Percentiles rank a stretch among this genome's conserved stretches.
Evolutionary conservation across 2,797 vertebrate species (phyloP).

Genomic region (Lacerta viridis): DNA sequence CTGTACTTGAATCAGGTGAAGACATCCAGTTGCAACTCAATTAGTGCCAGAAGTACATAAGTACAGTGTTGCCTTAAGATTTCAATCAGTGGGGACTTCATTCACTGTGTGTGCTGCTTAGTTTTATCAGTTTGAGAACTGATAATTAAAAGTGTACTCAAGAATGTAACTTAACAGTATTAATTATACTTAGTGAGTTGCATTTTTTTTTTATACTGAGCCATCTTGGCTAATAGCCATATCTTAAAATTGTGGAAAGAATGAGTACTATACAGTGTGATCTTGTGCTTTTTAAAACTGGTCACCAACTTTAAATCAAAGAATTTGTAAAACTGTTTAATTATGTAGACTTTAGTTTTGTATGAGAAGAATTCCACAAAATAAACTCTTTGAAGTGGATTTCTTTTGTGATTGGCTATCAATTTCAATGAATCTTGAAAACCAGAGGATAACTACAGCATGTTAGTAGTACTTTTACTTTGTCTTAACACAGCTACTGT

Average conservation of each 20-base stretch:
- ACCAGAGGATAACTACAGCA: not conserved
- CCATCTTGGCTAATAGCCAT: constrained; percentile 67
- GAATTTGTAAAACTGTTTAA: constrained; percentile 78
- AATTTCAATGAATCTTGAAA: not conserved
- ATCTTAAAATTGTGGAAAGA: constrained; percentile 79
- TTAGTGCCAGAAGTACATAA: constrained; percentile 71
- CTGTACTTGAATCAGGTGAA: constrained; percentile 81
- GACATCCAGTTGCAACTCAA: constrained; percentile 63
- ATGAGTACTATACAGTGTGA: constrained; percentile 67
- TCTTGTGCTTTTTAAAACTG: constrained; percentile 69
- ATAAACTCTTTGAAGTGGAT: constrained; percentile 67
- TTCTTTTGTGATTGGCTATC: constrained; percentile 18
- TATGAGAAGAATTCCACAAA: constrained; percentile 58
- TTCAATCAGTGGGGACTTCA: constrained; percentile 76
- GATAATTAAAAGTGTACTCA: constrained; percentile 76
- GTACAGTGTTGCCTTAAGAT: constrained; percentile 61
- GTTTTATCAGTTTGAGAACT: constrained; percentile 61
- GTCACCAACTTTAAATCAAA: constrained; percentile 77
- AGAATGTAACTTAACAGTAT: constrained; percentile 59
- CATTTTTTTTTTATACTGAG: constrained; percentile 61
- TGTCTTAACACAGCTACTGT: not conserved
- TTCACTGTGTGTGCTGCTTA: constrained; percentile 59
- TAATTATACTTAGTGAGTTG: constrained; percentile 68
- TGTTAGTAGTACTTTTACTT: not conserved
- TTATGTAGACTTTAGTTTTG: constrained; percentile 74